A percentile compares a stretch with the other conserved stretches of the same genome.
Conservation (phyloP, 2,888 invertebrate genomes). For the Caenorhabditis sp. region DNA sequence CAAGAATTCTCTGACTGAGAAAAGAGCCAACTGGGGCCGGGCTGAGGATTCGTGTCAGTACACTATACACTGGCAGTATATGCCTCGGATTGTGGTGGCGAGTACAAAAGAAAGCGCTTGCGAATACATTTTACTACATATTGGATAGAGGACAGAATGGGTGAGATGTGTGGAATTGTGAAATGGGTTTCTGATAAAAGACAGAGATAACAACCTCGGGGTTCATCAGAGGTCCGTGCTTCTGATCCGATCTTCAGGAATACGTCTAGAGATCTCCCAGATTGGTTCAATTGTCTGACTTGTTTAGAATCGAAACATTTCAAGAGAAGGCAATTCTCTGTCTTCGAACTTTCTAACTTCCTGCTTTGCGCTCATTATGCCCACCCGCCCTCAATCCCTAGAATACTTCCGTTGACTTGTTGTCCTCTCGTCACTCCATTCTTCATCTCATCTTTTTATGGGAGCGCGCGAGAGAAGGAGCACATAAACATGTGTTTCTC, state of each 20-base stretch:
- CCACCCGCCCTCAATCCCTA: conserved; percentile 7
- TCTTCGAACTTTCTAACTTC: conserved; percentile 8
- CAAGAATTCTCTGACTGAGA: conserved; percentile 18
- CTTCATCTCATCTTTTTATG: conserved; percentile 39
- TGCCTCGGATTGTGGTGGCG: conserved; percentile 29
- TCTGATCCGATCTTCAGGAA: too few species aligned
- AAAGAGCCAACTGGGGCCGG: conserved; percentile 29
- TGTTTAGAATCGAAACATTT: too few species aligned
- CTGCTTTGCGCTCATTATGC: conserved; percentile 6
- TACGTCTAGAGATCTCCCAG: too few species aligned
- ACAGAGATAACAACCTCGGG: too few species aligned
- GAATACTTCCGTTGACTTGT: conserved; percentile 17
- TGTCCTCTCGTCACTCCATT: conserved; percentile 17
- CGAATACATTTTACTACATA: conserved; percentile 51
- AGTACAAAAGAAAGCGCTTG: conserved; percentile 37
- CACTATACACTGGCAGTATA: conserved; percentile 30
- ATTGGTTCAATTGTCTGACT: too few species aligned
- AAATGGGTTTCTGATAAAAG: background rate
- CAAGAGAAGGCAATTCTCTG: too few species aligned
- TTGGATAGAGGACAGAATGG: conserved; percentile 41
- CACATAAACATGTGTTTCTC: conserved; percentile 32
- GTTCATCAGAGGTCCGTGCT: too few species aligned
- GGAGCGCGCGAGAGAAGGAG: background rate
- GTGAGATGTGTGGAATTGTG: background rate
- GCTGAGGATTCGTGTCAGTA: conserved; percentile 16